These are phyloP conservation scores for Euplagia quadripunctaria DNA, from an alignment of 2,888 invertebrate genomes.

Conservation along the genomic window DNA sequence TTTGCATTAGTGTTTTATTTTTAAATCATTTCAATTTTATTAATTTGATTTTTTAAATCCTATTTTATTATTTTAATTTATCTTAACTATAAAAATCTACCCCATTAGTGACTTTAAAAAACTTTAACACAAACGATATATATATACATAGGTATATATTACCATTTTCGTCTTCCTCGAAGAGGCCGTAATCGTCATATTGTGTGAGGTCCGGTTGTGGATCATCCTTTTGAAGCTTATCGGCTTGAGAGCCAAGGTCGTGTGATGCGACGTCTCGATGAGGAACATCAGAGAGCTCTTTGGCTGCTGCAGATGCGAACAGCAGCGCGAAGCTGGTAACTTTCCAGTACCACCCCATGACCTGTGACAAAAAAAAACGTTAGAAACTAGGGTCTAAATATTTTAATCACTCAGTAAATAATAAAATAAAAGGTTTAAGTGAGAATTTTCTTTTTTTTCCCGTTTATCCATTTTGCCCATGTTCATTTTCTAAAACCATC, in stretches of 20 bases:
- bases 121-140: too few species aligned
- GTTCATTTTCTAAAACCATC: too few species aligned
- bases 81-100: too few species aligned
- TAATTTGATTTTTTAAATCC: too few species aligned
- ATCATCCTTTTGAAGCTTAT: constrained; percentile 45
- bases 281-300: constrained; percentile 67
- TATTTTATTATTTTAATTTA: too few species aligned
- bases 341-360: constrained; percentile 69
- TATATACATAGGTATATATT: constrained; percentile 9
- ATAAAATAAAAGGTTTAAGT: too few species aligned
- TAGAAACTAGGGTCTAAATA: not conserved
- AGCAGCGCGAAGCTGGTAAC: constrained; percentile 69
- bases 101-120: too few species aligned
- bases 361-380: constrained; percentile 21
- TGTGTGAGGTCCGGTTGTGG: constrained; percentile 60
- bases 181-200: constrained; percentile 76
- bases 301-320: constrained; percentile 64
- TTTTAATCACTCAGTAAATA: not conserved
- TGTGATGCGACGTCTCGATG: constrained; percentile 51
- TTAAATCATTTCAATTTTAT: too few species aligned
- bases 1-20: too few species aligned
- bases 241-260: constrained; percentile 66
- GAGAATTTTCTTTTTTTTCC: too few species aligned
- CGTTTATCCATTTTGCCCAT: too few species aligned
- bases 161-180: constrained; percentile 76